These are phyloP conservation scores for Lampris megalopsis DNA, from an alignment of 2,113 vertebrate genomes.

Conservation along the genomic window DNA sequence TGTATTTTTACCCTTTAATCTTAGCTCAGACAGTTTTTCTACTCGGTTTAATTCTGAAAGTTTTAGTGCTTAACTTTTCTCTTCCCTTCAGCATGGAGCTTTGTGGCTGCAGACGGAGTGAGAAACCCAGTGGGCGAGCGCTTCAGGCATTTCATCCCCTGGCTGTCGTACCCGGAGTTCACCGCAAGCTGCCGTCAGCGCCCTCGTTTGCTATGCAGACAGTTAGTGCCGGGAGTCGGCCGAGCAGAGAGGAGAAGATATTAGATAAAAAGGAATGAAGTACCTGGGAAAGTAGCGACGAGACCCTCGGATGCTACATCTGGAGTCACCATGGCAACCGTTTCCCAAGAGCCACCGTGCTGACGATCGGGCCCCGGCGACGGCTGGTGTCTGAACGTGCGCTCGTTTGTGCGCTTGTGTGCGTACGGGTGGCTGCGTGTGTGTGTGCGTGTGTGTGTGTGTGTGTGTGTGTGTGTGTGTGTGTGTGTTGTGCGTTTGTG, in stretches of 20 bases:
- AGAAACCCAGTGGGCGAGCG: neutral
- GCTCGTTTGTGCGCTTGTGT: constrained; percentile 13
- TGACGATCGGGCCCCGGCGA: constrained; percentile 72
- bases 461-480: constrained; percentile 23
- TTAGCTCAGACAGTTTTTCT: too few relatives aligned
- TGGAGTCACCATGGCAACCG: constrained; percentile 77
- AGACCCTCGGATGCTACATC: constrained; percentile 54
- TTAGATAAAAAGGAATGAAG: constrained; percentile 23
- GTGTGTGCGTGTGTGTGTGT: constrained; percentile 27
- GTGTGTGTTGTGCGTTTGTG: neutral
- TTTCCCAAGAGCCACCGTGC: constrained; percentile 62
- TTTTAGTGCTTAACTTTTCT: too few relatives aligned
- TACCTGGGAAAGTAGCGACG: constrained; percentile 39
- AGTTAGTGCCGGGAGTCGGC: too few relatives aligned
- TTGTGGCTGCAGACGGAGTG: neutral
- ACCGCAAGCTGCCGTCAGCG: too few relatives aligned
- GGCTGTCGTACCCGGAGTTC: too few relatives aligned
- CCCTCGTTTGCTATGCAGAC: too few relatives aligned
- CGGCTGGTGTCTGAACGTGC: constrained; percentile 13
- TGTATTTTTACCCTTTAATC: too few relatives aligned
- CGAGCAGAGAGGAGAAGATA: constrained; percentile 12
- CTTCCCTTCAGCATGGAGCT: too few relatives aligned
- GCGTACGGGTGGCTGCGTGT: constrained; percentile 11
- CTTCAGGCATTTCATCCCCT: too few relatives aligned
- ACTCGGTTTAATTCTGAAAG: too few relatives aligned